A percentile compares a stretch with the other conserved stretches of the same genome.
Evolutionary conservation across 2,888 invertebrate genomes (phyloP).

Genomic region (Horisme vitalbata): DNA sequence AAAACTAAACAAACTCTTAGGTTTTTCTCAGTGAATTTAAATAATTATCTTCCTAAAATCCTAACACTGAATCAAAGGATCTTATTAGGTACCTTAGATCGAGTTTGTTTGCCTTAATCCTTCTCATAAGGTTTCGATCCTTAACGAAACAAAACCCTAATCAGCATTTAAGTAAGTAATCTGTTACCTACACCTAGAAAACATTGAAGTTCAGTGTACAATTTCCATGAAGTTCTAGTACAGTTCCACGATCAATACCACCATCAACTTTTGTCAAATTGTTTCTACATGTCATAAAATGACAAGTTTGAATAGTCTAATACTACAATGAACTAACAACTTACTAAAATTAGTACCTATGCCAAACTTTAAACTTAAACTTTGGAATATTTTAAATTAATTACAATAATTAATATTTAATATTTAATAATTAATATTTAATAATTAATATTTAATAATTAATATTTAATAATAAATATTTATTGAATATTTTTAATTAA

Average conservation of each 20-base stretch:
- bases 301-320: too few species aligned
- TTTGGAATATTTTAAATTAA: too few species aligned
- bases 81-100: constrained; percentile 2
- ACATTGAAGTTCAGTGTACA: constrained; percentile 1
- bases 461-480: too few species aligned
- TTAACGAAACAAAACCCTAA: constrained; percentile 1
- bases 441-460: too few species aligned
- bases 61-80: background rate
- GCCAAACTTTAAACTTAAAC: too few species aligned
- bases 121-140: constrained; percentile 7
- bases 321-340: too few species aligned
- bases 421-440: too few species aligned
- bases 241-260: constrained; percentile 30
- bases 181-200: background rate
- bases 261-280: constrained; percentile 20
- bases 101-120: background rate
- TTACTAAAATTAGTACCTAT: too few species aligned
- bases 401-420: too few species aligned
- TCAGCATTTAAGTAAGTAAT: constrained; percentile 7
- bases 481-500: too few species aligned
- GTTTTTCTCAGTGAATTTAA: too few species aligned
- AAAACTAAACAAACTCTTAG: too few species aligned
- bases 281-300: background rate
- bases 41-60: background rate
- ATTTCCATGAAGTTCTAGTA: background rate